Evolutionary conservation across 2,888 invertebrate species (phyloP).

Genomic region (Ceramica pisi): DNA sequence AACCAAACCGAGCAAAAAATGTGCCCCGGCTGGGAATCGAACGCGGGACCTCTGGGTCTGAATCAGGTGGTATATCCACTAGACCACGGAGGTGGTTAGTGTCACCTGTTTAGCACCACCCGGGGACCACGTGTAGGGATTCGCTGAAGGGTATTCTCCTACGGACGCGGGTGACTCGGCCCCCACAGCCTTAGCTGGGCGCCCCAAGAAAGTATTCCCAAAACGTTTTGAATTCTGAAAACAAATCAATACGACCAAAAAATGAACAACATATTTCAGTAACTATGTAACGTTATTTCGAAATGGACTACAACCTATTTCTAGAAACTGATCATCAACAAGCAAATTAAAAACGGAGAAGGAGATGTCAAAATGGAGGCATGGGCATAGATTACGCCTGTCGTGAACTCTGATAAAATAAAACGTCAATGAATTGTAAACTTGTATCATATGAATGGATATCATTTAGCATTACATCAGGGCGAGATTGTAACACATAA

Average conservation of each 20-base stretch:
- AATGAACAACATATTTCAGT: background rate
- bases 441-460: slow-evolving; percentile 54
- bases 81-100: too few relatives aligned
- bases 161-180: too few relatives aligned
- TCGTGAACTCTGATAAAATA: slow-evolving; percentile 54
- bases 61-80: too few relatives aligned
- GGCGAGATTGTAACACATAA: slow-evolving; percentile 37
- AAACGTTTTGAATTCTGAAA: background rate
- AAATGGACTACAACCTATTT: slow-evolving; percentile 42
- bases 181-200: too few relatives aligned
- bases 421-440: slow-evolving; percentile 50
- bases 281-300: background rate
- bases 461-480: slow-evolving; percentile 35
- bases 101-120: too few relatives aligned
- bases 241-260: background rate
- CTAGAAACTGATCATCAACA: slow-evolving; percentile 46
- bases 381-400: slow-evolving; percentile 45
- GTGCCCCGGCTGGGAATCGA: too few relatives aligned
- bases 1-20: too few relatives aligned
- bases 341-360: slow-evolving; percentile 43
- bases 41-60: too few relatives aligned
- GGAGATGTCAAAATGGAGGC: slow-evolving; percentile 56
- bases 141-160: too few relatives aligned
- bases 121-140: too few relatives aligned
- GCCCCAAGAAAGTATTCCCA: too few relatives aligned